A percentile compares a stretch with the other conserved stretches of the same genome.
Conservation (phyloP, 2,888 invertebrate species). For the Aspidapion aeneum region DNA sequence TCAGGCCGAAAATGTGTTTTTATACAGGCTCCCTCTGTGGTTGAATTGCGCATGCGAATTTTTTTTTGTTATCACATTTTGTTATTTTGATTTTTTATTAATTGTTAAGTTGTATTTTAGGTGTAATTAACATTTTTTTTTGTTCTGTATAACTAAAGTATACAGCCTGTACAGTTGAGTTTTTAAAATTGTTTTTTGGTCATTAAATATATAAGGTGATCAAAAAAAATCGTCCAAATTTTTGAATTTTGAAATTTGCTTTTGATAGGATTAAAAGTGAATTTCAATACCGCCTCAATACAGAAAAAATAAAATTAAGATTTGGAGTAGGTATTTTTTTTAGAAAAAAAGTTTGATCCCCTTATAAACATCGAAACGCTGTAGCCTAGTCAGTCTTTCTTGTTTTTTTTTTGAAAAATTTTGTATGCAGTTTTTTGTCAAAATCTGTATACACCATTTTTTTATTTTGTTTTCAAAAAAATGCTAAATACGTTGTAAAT, state of each 20-base stretch:
- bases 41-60: constrained; percentile 22
- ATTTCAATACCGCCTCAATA: too few relatives aligned
- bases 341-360: neutral
- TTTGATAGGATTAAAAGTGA: too few relatives aligned
- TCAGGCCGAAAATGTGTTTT: too few relatives aligned
- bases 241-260: neutral
- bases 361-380: neutral
- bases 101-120: constrained; percentile 46
- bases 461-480: neutral
- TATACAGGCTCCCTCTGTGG: neutral
- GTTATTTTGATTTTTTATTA: constrained; percentile 39
- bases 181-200: constrained; percentile 36
- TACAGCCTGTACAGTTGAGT: constrained; percentile 45
- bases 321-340: neutral
- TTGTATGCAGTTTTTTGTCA: neutral
- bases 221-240: neutral
- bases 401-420: neutral
- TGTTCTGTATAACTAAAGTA: constrained; percentile 46
- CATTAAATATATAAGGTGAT: neutral
- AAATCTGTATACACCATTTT: neutral
- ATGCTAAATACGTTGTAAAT: neutral
- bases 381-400: neutral
- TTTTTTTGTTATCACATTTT: constrained; percentile 25
- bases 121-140: constrained; percentile 33
- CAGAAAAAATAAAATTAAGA: neutral